phyloP scores from a whole-genome alignment of 1,140 invertebrate species.

The Halictus rubicundus region DNA sequence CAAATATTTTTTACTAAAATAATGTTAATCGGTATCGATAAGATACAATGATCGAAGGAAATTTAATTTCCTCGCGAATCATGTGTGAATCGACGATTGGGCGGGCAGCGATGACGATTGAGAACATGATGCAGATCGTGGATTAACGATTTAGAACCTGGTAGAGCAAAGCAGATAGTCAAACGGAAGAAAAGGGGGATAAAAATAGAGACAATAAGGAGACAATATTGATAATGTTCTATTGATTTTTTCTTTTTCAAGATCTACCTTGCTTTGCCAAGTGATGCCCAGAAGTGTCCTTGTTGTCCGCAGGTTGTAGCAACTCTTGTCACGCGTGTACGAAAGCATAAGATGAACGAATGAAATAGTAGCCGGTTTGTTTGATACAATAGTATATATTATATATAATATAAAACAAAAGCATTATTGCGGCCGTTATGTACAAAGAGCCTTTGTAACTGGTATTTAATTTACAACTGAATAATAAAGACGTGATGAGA shows the following conservation, averaged over 20 bases:
- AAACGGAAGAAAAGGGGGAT: no score
- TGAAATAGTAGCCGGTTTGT: conserved; percentile 76
- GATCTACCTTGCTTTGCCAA: no score
- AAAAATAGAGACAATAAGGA: no score
- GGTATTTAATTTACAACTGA: conserved; percentile 78
- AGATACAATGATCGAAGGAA: no score
- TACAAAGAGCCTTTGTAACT: conserved; percentile 80
- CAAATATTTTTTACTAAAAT: no score
- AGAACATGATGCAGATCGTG: background rate
- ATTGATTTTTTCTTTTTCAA: no score
- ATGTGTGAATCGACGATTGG: background rate
- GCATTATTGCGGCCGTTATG: conserved; percentile 77
- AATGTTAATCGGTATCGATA: no score
- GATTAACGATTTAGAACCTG: background rate
- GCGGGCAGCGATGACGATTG: background rate
- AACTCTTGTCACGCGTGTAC: conserved; percentile 34
- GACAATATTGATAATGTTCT: no score
- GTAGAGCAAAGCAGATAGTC: no score
- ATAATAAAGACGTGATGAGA: conserved; percentile 75
- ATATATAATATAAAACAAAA: conserved; percentile 77
- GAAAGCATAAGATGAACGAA: conserved; percentile 36
- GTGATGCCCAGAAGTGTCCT: no score
- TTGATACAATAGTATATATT: conserved; percentile 75
- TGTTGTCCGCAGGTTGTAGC: background rate
- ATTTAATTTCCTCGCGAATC: background rate